phyloP scores from a whole-genome alignment of 1,140 invertebrate species.

The Drosophila prosaltans region DNA sequence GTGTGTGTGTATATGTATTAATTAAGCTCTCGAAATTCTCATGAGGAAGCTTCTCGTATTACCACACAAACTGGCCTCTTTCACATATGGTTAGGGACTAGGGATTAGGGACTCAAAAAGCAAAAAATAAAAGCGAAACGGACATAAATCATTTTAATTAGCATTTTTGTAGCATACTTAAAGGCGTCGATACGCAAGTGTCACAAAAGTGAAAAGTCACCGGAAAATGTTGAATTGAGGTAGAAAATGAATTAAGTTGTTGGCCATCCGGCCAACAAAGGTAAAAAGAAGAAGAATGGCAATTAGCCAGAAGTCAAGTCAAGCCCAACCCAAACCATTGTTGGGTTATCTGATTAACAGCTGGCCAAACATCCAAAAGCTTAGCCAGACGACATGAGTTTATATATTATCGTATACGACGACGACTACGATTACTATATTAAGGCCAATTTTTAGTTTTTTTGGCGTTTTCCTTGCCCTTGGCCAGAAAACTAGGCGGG shows the following conservation, averaged over 20 bases:
- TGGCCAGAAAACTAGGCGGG: conserved; percentile 63
- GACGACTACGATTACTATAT: conserved; percentile 47
- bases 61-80: conserved; percentile 29
- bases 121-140: not conserved
- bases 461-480: conserved; percentile 15
- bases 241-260: conserved; percentile 69
- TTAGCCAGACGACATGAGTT: conserved; percentile 59
- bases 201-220: conserved; percentile 17
- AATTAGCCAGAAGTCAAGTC: conserved; percentile 56
- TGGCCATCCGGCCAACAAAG: conserved; percentile 35
- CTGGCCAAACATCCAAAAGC: conserved; percentile 46
- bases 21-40: conserved; percentile 45
- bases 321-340: conserved; percentile 18
- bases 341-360: conserved; percentile 72
- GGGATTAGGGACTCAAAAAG: not conserved
- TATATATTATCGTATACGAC: conserved; percentile 2
- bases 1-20: conserved; percentile 47
- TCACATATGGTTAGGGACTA: conserved; percentile 49
- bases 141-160: conserved; percentile 76
- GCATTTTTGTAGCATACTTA: conserved; percentile 48
- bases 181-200: conserved; percentile 56
- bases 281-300: conserved; percentile 36
- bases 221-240: conserved; percentile 13
- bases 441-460: conserved; percentile 51
- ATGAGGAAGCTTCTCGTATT: conserved; percentile 35